Base-by-base conservation (phyloP, 2,888 invertebrate species). In the Trissolcus japonicus region DNA sequence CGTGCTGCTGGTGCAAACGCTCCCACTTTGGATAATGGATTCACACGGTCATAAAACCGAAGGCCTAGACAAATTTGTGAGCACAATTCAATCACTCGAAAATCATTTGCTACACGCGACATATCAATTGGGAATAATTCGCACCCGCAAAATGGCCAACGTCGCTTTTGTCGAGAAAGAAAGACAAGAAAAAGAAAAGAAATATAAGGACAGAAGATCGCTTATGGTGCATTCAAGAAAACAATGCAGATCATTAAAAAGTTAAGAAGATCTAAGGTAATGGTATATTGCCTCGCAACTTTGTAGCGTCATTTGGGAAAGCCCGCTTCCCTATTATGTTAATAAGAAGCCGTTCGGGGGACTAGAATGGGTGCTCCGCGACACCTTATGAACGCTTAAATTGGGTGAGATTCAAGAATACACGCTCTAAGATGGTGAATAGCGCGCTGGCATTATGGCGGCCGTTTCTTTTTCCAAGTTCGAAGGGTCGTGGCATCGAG, bases 391-490 rank as follows among this genome's bases (percentile, higher is more conserved):
- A 86, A 87, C 87, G 86, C 84, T 84, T 85, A 86, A 88, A 87
- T 88, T 87, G 86, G 74, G 77, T 69, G 75, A 65, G 75, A 67
- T 68, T 72, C 63, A 67, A 76, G 71, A 62, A 73, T 75, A 67
- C 54, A 78, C 66, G 76, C 80, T 74, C 80, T 75, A 82, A 82
- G 83, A 83, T 86, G 86, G 84, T 87, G 86, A 84, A 87, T 67
- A 86, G 84, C 83, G 82, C 81, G 81, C 81, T 84, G 83, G 87
- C 87, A 89, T 89, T 88, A 89, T 89, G 88, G 89, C 89, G 86
- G 88, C 86, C 87, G 86, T 82, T 85, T 81, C 82, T 84, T 82
- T 82, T 35, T 35, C 35, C 81, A 84, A 84, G 86, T 85, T 86
- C 85, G 81, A 86, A 83, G 86, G 86, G 84, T 86, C 85, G 86